phyloP scores from a whole-genome alignment of 2,888 invertebrate species.

The Spodoptera exigua region DNA sequence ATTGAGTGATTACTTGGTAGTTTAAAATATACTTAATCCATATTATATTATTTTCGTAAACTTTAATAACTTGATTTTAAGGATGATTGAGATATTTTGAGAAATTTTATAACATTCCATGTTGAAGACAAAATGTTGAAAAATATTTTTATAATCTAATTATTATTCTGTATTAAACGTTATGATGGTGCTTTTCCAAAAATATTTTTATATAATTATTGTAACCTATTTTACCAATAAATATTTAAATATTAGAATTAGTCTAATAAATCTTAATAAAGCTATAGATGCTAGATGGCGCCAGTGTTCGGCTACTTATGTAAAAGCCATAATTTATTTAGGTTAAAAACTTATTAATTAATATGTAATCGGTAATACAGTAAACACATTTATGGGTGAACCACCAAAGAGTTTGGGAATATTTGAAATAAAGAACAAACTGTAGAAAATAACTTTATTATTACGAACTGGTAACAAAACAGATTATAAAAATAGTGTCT shows the following conservation, averaged over 20 bases:
- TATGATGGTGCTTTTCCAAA: not conserved
- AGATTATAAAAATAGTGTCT: slow-evolving; percentile 64
- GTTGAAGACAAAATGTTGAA: slow-evolving; percentile 35
- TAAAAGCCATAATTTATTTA: not conserved
- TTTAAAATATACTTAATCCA: slow-evolving; percentile 35
- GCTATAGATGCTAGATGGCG: slow-evolving; percentile 1
- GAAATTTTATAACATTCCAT: slow-evolving; percentile 50
- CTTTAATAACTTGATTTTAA: slow-evolving; percentile 4
- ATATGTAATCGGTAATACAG: not conserved
- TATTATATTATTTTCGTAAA: slow-evolving; percentile 16
- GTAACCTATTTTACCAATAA: not conserved
- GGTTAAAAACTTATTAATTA: not conserved
- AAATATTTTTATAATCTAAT: slow-evolving; percentile 14
- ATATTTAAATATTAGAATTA: not conserved
- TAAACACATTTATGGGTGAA: not conserved
- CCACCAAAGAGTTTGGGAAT: slow-evolving; percentile 21
- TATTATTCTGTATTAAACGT: slow-evolving; percentile 11
- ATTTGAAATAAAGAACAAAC: slow-evolving; percentile 30
- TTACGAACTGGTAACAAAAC: slow-evolving; percentile 70
- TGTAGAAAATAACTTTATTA: slow-evolving; percentile 58
- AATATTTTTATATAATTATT: slow-evolving; percentile 1
- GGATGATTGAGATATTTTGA: slow-evolving; percentile 31
- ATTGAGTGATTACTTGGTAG: slow-evolving; percentile 30
- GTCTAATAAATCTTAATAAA: not conserved
- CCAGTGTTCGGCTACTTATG: not conserved